phyloP scores from a whole-genome alignment of 2,888 invertebrate genomes.

The Plutella xylostella region DNA sequence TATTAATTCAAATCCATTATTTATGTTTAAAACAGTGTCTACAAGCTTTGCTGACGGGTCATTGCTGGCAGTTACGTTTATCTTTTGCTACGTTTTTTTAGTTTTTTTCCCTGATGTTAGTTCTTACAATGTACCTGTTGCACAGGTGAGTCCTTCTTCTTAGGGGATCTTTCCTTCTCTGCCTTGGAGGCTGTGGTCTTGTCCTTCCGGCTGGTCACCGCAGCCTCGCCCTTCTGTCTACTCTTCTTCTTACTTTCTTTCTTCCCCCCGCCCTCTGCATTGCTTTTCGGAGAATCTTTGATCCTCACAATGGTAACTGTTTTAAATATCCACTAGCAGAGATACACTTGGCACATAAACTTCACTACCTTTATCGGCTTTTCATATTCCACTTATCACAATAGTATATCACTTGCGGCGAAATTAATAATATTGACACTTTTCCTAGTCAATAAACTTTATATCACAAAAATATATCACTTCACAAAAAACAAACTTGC shows the following conservation, averaged over 20 bases:
- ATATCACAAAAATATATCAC: slow-evolving; percentile 3
- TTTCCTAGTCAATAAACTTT: slow-evolving; percentile 11
- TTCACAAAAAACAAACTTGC: too few relatives aligned
- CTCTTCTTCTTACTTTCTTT: slow-evolving; percentile 74
- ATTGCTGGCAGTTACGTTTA: too few relatives aligned
- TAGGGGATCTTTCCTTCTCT: slow-evolving; percentile 38
- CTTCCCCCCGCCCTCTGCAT: slow-evolving; percentile 71
- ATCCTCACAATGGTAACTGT: slow-evolving; percentile 77
- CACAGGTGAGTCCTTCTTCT: slow-evolving; percentile 42
- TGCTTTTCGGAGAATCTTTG: slow-evolving; percentile 71
- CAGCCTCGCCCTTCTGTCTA: slow-evolving; percentile 66
- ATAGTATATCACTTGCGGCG: background rate
- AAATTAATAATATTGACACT: too few relatives aligned
- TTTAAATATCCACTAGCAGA: background rate
- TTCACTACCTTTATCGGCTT: too few relatives aligned
- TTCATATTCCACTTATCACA: too few relatives aligned
- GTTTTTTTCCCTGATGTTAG: too few relatives aligned
- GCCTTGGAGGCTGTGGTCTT: slow-evolving; percentile 31
- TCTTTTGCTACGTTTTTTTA: too few relatives aligned
- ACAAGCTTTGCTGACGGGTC: too few relatives aligned
- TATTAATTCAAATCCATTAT: too few relatives aligned
- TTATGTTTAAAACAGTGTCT: too few relatives aligned
- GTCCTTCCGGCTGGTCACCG: slow-evolving; percentile 42
- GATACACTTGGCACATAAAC: too few relatives aligned
- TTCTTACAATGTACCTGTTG: slow-evolving; percentile 47